These are phyloP conservation scores for Philaethria dido DNA, from an alignment of 2,888 invertebrate species.

Conservation along the genomic window DNA sequence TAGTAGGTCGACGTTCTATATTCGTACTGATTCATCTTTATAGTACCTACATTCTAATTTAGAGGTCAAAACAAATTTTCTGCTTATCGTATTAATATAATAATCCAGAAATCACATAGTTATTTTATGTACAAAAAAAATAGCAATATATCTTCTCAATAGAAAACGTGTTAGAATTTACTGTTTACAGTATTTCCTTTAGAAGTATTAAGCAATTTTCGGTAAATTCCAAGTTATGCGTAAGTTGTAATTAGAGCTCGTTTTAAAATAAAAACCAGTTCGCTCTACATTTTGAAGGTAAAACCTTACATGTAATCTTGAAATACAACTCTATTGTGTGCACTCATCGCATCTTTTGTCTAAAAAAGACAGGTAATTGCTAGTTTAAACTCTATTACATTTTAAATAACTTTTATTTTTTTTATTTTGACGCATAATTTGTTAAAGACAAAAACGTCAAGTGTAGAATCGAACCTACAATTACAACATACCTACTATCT, in stretches of 20 bases:
- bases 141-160: not conserved
- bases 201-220: not conserved
- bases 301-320: slow-evolving; percentile 15
- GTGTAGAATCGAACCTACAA: not conserved
- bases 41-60: not conserved
- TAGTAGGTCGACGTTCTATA: no score
- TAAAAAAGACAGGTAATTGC: slow-evolving; percentile 8
- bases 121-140: no score
- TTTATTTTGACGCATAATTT: not conserved
- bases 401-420: not conserved
- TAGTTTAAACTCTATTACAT: not conserved
- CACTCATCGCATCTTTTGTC: slow-evolving; percentile 23
- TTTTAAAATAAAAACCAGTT: slow-evolving; percentile 3
- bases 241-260: slow-evolving; percentile 8
- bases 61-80: no score
- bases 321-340: slow-evolving; percentile 22
- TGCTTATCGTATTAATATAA: no score
- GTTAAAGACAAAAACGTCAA: not conserved
- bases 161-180: not conserved
- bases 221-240: not conserved
- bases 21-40: not conserved
- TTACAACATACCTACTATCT: no score
- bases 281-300: slow-evolving; percentile 25
- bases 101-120: no score
- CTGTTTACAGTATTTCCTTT: not conserved